These are phyloP conservation scores for Pseudonaja textilis DNA, from an alignment of 2,113 vertebrate genomes.

Conservation along the genomic window DNA sequence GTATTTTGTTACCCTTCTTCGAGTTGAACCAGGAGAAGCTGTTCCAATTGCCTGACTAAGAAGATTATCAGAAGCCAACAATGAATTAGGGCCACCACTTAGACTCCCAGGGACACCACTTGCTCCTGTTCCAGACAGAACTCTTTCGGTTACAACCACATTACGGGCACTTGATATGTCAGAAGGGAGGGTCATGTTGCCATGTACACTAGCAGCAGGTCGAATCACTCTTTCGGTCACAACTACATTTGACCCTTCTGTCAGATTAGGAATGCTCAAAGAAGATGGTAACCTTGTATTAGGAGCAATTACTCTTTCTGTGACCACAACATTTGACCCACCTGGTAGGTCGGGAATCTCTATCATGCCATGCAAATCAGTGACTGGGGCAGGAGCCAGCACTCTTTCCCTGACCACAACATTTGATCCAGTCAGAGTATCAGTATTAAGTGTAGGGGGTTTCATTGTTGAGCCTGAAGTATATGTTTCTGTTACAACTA, in stretches of 20 bases:
- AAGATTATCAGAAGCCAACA: conserved; percentile 63
- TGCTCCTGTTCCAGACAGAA: conserved; percentile 71
- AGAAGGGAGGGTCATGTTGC: conserved; percentile 70
- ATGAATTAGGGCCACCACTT: conserved; percentile 36
- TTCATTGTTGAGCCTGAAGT: conserved; percentile 52
- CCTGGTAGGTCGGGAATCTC: conserved; percentile 72
- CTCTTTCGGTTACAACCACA: conserved; percentile 75
- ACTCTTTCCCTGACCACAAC: conserved; percentile 74
- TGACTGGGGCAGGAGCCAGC: conserved; percentile 64
- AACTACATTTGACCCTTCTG: conserved; percentile 74
- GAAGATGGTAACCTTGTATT: conserved; percentile 66
- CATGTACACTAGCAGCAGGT: conserved; percentile 66
- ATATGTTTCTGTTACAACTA: conserved; percentile 76
- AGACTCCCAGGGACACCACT: conserved; percentile 38
- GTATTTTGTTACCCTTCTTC: conserved; percentile 72
- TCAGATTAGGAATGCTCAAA: conserved; percentile 69
- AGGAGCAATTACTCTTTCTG: conserved; percentile 74
- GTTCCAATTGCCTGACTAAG: conserved; percentile 66
- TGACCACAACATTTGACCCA: conserved; percentile 75
- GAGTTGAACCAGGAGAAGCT: conserved; percentile 46
- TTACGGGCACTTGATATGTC: conserved; percentile 71
- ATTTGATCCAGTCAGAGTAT: conserved; percentile 67
- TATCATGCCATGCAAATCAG: conserved; percentile 69
- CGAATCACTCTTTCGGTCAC: conserved; percentile 77
- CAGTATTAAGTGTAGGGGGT: conserved; percentile 62